Evolutionary conservation across 2,113 vertebrate genomes (phyloP).

Genomic region (Poicephalus gulielmi): DNA sequence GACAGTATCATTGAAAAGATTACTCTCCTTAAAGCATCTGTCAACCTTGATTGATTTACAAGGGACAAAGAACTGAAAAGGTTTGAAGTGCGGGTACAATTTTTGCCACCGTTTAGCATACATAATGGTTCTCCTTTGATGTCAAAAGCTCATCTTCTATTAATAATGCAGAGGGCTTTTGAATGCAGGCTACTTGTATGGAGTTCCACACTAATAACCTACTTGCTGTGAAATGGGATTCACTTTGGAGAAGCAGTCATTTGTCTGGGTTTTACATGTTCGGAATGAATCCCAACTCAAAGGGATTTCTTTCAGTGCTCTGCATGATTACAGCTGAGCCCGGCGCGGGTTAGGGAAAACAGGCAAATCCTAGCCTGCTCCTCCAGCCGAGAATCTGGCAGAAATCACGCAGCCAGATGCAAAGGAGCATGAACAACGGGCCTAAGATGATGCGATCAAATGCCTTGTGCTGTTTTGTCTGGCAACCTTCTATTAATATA

Average conservation of each 20-base stretch:
- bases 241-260: constrained; percentile 72
- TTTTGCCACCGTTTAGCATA: constrained; percentile 73
- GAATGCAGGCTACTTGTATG: constrained; percentile 67
- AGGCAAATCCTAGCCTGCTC: constrained; percentile 43
- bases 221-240: constrained; percentile 75
- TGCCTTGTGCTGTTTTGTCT: constrained; percentile 55
- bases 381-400: constrained; percentile 57
- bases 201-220: constrained; percentile 72
- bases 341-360: constrained; percentile 20
- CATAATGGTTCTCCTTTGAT: constrained; percentile 72
- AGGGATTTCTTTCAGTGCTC: constrained; percentile 68
- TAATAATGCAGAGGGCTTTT: constrained; percentile 74
- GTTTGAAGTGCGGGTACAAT: constrained; percentile 72
- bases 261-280: constrained; percentile 69
- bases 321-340: constrained; percentile 60
- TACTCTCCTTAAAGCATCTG: constrained; percentile 78
- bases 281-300: constrained; percentile 67
- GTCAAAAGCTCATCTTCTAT: constrained; percentile 73
- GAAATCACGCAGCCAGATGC: constrained; percentile 57
- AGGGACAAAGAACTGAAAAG: constrained; percentile 72
- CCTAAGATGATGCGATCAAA: constrained; percentile 51
- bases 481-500: constrained; percentile 66
- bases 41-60: constrained; percentile 78
- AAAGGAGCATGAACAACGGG: constrained; percentile 59
- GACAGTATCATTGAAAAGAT: constrained; percentile 77